Percentiles rank a stretch among this genome's conserved stretches.
Evolutionary conservation across 2,888 invertebrate species (phyloP).

Genomic region (Incurvaria masculella): DNA sequence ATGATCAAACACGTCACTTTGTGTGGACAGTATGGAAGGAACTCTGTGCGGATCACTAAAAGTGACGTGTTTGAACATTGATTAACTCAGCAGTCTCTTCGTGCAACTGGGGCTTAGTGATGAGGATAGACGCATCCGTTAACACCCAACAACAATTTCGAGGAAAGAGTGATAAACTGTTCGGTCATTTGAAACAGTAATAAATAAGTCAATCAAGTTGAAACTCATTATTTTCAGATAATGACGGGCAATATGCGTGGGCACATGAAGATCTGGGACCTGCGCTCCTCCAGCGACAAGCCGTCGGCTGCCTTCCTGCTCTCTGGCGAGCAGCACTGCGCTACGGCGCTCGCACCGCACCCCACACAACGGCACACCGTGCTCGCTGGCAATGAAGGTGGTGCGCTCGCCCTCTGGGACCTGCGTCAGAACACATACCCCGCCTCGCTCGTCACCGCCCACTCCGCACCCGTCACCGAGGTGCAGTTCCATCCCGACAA

Average conservation of each 20-base stretch:
- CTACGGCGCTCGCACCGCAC: constrained; percentile 75
- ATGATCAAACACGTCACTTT: too few species aligned
- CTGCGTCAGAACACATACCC: constrained; percentile 80
- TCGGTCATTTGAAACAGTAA: too few species aligned
- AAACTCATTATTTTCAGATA: constrained; percentile 61
- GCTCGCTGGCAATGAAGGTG: constrained; percentile 83
- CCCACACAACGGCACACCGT: constrained; percentile 85
- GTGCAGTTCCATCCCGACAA: constrained; percentile 83
- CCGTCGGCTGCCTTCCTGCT: constrained; percentile 70
- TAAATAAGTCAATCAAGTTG: too few species aligned
- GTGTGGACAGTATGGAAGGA: too few species aligned
- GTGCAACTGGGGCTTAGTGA: too few species aligned
- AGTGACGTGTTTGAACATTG: too few species aligned
- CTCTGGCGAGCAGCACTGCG: constrained; percentile 69
- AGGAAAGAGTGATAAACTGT: too few species aligned
- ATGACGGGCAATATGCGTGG: constrained; percentile 85
- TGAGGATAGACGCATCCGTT: too few species aligned
- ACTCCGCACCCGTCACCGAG: constrained; percentile 74
- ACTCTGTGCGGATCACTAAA: too few species aligned
- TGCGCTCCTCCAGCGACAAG: constrained; percentile 60
- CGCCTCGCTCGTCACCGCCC: constrained; percentile 76
- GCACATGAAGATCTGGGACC: constrained; percentile 87
- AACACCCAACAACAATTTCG: too few species aligned
- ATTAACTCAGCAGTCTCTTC: too few species aligned
- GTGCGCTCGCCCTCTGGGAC: constrained; percentile 88